Percentiles rank a stretch among this genome's conserved stretches.
Conservation (phyloP, 2,113 vertebrate genomes). For the Turdus rufiventris region DNA sequence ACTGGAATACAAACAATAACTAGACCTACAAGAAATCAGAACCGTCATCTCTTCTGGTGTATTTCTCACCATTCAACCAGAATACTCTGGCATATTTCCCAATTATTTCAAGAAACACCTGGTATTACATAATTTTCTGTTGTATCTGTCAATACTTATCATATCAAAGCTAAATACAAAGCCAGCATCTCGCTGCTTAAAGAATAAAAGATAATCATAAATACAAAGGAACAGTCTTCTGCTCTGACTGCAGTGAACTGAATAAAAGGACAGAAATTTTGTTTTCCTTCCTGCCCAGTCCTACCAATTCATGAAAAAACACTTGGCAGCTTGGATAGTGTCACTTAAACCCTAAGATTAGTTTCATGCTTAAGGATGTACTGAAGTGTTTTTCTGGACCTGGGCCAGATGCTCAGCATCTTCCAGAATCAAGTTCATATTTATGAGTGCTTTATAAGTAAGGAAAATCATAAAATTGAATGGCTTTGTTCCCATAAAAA, state of each 20-base stretch:
- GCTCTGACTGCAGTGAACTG: background rate
- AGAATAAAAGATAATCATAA: background rate
- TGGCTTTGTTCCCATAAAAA: background rate
- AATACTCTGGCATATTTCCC: background rate
- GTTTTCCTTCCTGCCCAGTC: background rate
- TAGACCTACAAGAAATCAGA: background rate
- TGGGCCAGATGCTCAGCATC: background rate
- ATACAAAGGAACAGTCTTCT: background rate
- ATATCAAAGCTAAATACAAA: background rate
- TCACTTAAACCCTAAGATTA: background rate
- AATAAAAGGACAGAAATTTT: background rate
- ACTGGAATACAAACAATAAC: background rate
- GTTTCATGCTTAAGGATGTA: background rate
- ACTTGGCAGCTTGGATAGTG: background rate
- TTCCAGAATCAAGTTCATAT: conserved; percentile 9
- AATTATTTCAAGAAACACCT: background rate
- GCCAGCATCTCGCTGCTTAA: background rate
- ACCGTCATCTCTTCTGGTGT: background rate
- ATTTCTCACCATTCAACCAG: background rate
- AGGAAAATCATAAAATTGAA: conserved; percentile 40
- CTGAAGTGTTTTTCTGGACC: conserved; percentile 37
- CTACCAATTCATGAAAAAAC: background rate
- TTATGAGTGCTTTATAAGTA: conserved; percentile 1
- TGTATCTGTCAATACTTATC: background rate
- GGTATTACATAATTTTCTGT: background rate